These are phyloP conservation scores for Vanessa tameamea DNA, from an alignment of 1,140 invertebrate genomes.

Conservation along the genomic window DNA sequence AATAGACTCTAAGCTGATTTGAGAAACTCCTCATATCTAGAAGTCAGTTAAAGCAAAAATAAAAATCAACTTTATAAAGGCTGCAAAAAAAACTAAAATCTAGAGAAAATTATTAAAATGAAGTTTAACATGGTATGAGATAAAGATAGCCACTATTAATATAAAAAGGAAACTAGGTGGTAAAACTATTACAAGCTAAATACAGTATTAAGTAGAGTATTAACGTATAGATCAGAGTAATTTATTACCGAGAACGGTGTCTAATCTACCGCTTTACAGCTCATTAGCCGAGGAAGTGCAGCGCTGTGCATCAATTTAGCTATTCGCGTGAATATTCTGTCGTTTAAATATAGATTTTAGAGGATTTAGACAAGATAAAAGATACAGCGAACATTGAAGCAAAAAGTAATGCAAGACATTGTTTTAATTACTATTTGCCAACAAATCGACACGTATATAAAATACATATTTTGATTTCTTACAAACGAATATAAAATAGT, in stretches of 20 bases:
- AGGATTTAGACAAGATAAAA: no score
- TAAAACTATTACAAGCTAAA: conserved; percentile 6
- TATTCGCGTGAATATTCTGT: background rate
- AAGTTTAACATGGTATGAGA: background rate
- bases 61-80: no score
- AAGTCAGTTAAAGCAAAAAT: no score
- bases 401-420: no score
- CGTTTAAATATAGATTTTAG: background rate
- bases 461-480: no score
- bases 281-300: conserved; percentile 6
- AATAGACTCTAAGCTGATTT: no score
- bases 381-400: no score
- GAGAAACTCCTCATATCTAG: no score
- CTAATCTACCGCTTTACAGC: conserved; percentile 15
- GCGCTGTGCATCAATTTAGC: conserved; percentile 10
- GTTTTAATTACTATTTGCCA: no score
- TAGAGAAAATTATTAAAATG: background rate
- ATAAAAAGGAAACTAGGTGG: background rate
- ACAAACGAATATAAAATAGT: no score
- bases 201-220: conserved; percentile 6
- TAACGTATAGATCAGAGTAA: conserved; percentile 4
- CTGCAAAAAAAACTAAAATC: no score
- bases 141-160: background rate
- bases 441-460: no score
- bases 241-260: conserved; percentile 5